Conservation (phyloP, 2,888 invertebrate genomes). For the Camptogramma bilineatum region DNA sequence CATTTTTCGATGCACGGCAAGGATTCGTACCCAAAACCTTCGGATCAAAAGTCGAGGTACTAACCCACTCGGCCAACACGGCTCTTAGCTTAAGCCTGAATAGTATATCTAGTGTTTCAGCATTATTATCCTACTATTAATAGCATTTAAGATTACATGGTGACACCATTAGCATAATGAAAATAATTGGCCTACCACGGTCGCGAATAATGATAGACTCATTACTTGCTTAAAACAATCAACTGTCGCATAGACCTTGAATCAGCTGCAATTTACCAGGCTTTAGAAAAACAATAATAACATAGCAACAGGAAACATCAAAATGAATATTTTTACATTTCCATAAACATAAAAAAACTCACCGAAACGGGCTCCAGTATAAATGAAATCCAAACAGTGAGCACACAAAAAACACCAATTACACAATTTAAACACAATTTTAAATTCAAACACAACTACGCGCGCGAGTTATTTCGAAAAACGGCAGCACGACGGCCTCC, state of each 20-base stretch:
- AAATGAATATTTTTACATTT: conserved; percentile 26
- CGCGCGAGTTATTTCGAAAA: conserved; percentile 13
- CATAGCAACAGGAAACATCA: conserved; percentile 10
- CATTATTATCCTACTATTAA: not conserved
- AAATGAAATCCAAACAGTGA: conserved; percentile 49
- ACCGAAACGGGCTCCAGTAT: conserved; percentile 60
- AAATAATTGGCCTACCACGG: conserved; percentile 46
- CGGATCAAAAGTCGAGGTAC: no score
- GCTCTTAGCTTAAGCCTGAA: not conserved
- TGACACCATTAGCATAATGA: conserved; percentile 49
- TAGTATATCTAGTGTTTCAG: not conserved
- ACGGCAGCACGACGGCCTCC: conserved; percentile 61
- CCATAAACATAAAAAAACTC: conserved; percentile 49
- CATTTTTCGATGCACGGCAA: no score
- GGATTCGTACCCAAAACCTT: no score
- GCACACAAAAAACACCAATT: conserved; percentile 38
- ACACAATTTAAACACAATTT: conserved; percentile 35
- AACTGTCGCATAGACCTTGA: conserved; percentile 25
- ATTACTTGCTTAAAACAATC: conserved; percentile 48
- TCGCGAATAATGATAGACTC: conserved; percentile 47
- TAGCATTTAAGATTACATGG: conserved; percentile 33
- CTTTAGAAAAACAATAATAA: conserved; percentile 19
- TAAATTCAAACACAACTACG: conserved; percentile 44
- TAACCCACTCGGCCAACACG: no score
- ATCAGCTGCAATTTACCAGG: conserved; percentile 16